phyloP scores from a whole-genome alignment of 2,888 invertebrate genomes.

The Caenorhabditis sp. region DNA sequence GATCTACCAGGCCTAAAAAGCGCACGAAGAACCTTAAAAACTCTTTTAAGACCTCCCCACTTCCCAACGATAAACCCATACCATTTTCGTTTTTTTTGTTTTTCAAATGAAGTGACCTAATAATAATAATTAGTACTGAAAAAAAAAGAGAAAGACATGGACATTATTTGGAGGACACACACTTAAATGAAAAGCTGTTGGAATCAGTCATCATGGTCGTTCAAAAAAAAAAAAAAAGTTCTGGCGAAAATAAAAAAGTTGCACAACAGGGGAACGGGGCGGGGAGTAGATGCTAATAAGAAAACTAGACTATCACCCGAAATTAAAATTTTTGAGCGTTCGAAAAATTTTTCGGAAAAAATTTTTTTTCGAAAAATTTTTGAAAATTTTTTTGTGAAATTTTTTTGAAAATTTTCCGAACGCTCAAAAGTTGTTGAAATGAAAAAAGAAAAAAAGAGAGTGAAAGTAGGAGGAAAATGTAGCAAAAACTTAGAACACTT shows the following conservation, averaged over 20 bases:
- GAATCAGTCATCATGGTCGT: conserved; percentile 3
- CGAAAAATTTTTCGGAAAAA: no score
- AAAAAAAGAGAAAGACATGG: conserved; percentile 12
- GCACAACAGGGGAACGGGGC: conserved; percentile 37
- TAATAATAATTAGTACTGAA: not conserved
- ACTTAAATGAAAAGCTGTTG: conserved; percentile 30
- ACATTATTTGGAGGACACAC: conserved; percentile 34
- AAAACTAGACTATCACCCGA: conserved; percentile 29
- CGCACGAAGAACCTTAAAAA: no score
- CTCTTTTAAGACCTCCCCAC: no score
- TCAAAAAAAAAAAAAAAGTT: conserved; percentile 5
- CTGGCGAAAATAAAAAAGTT: no score
- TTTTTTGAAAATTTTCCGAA: no score
- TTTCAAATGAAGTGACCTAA: no score
- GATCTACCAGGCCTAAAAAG: no score
- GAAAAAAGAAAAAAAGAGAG: conserved; percentile 5
- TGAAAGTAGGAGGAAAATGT: conserved; percentile 30
- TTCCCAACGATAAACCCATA: no score
- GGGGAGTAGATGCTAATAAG: not conserved
- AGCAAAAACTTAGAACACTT: conserved; percentile 24
- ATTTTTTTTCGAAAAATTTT: no score
- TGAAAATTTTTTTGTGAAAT: no score
- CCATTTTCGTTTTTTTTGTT: no score
- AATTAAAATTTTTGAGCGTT: conserved; percentile 1
- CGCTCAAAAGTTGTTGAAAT: not conserved